These are phyloP conservation scores for Pteronotus mesoamericanus DNA, from an alignment of 2,797 vertebrate species.

Conservation along the genomic window DNA sequence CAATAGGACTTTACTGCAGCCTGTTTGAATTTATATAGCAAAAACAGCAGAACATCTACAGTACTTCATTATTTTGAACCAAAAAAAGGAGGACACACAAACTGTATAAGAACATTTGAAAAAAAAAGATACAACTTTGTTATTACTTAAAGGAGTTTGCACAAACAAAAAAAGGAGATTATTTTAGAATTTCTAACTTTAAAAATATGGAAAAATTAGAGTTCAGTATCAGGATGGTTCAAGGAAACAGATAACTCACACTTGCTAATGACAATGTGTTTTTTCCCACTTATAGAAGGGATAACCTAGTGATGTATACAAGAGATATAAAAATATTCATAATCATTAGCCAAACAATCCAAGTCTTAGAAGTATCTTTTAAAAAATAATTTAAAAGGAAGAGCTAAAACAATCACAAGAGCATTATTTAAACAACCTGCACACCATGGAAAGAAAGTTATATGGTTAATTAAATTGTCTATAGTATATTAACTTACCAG, in stretches of 20 bases:
- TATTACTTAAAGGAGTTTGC: not conserved
- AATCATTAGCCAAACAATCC: not conserved
- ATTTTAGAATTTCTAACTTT: not conserved
- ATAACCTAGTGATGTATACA: not conserved
- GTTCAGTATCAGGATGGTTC: not conserved
- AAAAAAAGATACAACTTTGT: not conserved
- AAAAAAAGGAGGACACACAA: not conserved
- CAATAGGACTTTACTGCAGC: not conserved
- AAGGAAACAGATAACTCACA: not conserved
- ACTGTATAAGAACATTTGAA: not conserved
- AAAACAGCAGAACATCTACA: not conserved
- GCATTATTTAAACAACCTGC: not conserved
- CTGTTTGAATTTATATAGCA: not conserved
- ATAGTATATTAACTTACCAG: not conserved
- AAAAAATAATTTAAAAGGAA: not conserved
- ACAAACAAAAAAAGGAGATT: not conserved
- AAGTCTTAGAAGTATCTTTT: not conserved
- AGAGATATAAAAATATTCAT: not conserved
- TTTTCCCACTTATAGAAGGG: not conserved
- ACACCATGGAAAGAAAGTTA: not conserved
- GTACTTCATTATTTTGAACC: not conserved
- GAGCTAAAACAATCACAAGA: not conserved
- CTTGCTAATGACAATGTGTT: not conserved
- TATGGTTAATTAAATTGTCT: not conserved
- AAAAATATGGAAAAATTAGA: not conserved